Conservation (phyloP, 2,888 invertebrate genomes). For the Eupelmus urozonus region DNA sequence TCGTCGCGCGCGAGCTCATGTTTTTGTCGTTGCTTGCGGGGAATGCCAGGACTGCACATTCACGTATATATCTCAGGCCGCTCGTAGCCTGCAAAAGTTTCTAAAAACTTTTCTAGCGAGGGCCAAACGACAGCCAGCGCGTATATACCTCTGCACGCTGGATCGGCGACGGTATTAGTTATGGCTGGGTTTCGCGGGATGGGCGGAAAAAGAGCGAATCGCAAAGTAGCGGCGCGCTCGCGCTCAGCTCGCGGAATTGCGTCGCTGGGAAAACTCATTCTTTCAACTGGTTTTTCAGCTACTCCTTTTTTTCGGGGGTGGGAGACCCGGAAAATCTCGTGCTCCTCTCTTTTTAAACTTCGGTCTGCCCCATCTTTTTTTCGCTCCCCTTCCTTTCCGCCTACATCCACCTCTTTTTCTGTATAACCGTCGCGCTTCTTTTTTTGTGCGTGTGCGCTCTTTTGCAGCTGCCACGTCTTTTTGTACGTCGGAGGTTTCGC, state of each 20-base stretch:
- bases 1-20: slow-evolving; percentile 3
- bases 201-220: slow-evolving; percentile 7
- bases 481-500: slow-evolving; percentile 12
- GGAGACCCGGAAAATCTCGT: slow-evolving; percentile 21
- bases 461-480: slow-evolving; percentile 20
- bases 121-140: slow-evolving; percentile 15
- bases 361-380: not conserved
- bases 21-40: slow-evolving; percentile 30
- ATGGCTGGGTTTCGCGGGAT: slow-evolving; percentile 29
- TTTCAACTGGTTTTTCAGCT: slow-evolving; percentile 21
- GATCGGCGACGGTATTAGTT: slow-evolving; percentile 53
- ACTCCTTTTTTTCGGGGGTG: not conserved
- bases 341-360: slow-evolving; percentile 45
- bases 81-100: slow-evolving; percentile 49
- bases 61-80: too few relatives aligned
- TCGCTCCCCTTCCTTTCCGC: not conserved
- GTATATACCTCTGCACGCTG: not conserved
- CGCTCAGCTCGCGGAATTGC: slow-evolving; percentile 40
- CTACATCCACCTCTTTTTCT: slow-evolving; percentile 8
- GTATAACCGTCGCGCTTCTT: not conserved
- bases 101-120: slow-evolving; percentile 47
- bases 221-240: slow-evolving; percentile 44
- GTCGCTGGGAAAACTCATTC: slow-evolving; percentile 47
- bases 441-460: slow-evolving; percentile 13
- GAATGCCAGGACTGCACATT: too few relatives aligned